Conservation (phyloP, 2,888 invertebrate genomes). For the Protonemura montana region DNA sequence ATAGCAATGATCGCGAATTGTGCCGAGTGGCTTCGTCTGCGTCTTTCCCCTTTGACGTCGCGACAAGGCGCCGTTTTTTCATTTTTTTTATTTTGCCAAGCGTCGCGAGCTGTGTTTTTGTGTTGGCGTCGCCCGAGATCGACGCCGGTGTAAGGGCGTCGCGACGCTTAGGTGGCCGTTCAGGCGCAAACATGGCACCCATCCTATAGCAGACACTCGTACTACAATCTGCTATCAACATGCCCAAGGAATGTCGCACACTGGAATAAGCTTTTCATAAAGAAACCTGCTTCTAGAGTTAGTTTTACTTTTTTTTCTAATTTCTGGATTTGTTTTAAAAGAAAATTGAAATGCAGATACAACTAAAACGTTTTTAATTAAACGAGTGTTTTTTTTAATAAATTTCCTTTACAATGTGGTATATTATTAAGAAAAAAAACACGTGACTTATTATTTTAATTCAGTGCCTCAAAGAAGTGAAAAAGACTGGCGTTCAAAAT, state of each 20-base stretch:
- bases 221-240: not conserved
- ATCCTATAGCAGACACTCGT: constrained; percentile 4
- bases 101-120: not conserved
- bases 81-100: not conserved
- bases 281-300: no score
- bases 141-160: constrained; percentile 9
- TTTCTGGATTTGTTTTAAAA: no score
- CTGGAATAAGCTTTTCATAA: not conserved
- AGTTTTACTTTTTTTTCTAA: no score
- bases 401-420: no score
- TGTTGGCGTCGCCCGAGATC: constrained; percentile 2
- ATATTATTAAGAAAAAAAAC: no score
- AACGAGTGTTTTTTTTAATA: no score
- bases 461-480: no score
- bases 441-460: no score
- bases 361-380: no score
- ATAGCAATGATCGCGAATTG: not conserved
- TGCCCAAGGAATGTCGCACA: not conserved
- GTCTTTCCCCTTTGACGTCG: not conserved
- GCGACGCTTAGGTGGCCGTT: constrained; percentile 24
- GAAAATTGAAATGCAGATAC: no score
- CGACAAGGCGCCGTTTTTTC: not conserved
- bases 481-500: no score
- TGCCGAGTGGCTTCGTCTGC: not conserved
- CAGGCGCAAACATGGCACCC: constrained; percentile 25